Evolutionary conservation across 2,888 invertebrate species (phyloP).

Genomic region (Lamellibrachia satsuma): DNA sequence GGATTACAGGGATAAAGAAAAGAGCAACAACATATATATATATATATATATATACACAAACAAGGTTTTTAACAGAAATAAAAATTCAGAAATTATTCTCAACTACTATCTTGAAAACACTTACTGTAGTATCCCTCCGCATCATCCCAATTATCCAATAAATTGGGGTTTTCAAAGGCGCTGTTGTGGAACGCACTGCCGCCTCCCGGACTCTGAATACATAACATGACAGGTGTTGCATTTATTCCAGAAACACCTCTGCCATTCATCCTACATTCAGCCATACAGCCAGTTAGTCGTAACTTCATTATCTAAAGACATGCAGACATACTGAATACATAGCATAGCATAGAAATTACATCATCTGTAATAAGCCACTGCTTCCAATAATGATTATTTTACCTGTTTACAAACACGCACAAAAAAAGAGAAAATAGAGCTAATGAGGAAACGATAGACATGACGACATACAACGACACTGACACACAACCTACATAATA

Average conservation of each 20-base stretch:
- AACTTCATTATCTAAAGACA: not conserved
- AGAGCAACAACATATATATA: too few species aligned
- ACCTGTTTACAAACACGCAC: too few species aligned
- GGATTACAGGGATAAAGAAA: too few species aligned
- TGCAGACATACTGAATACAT: too few species aligned
- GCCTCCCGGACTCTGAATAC: slow-evolving; percentile 55
- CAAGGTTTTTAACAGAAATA: not conserved
- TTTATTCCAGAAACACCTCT: not conserved
- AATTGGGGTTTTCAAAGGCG: slow-evolving; percentile 81
- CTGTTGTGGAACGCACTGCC: slow-evolving; percentile 40
- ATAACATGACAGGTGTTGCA: not conserved
- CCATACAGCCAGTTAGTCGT: not conserved
- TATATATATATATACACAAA: too few species aligned
- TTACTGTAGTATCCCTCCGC: slow-evolving; percentile 96
- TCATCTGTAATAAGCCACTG: too few species aligned
- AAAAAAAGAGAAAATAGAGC: too few species aligned
- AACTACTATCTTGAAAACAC: slow-evolving; percentile 42
- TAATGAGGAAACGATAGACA: too few species aligned
- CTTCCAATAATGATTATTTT: too few species aligned
- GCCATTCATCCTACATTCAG: not conserved
- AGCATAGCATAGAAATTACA: too few species aligned
- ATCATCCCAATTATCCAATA: slow-evolving; percentile 99
- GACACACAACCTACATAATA: too few species aligned
- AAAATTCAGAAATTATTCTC: not conserved
- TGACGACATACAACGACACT: too few species aligned